Percentiles rank a stretch among this genome's conserved stretches.
Conservation (phyloP, 2,888 invertebrate species). For the Physocephala rufipes region DNA sequence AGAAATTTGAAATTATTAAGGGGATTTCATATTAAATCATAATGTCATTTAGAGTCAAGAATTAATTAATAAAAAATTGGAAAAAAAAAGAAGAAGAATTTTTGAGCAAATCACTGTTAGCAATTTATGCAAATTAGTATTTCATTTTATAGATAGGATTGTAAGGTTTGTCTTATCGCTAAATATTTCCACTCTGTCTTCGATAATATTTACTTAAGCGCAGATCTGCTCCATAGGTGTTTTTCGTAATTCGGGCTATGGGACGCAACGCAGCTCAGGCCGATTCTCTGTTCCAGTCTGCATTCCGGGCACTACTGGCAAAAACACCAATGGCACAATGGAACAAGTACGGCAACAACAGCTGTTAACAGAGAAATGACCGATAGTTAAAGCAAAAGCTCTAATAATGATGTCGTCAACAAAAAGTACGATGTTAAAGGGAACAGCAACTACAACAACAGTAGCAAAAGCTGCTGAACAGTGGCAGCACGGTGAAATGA, state of each 20-base stretch:
- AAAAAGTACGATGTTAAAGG: conserved; percentile 28
- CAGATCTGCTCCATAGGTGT: conserved; percentile 48
- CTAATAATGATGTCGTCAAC: conserved; percentile 44
- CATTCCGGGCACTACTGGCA: conserved; percentile 21
- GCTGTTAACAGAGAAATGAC: conserved; percentile 35
- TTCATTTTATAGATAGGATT: no score
- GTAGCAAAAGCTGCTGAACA: conserved; percentile 38
- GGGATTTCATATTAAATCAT: no score
- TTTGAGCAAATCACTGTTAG: no score
- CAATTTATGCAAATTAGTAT: no score
- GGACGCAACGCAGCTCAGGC: conserved; percentile 46
- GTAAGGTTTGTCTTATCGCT: conserved; percentile 9
- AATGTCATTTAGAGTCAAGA: no score
- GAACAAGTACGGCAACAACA: no score
- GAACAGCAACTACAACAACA: conserved; percentile 23
- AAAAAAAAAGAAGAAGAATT: no score
- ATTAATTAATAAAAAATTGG: no score
- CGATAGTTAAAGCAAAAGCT: conserved; percentile 28
- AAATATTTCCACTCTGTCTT: conserved; percentile 9
- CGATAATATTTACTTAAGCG: neutral
- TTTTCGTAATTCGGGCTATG: conserved; percentile 55
- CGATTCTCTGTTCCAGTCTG: conserved; percentile 51
- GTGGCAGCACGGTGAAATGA: conserved; percentile 40
- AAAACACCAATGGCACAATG: conserved; percentile 25
- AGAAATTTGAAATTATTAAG: no score